phyloP scores from a whole-genome alignment of 2,888 invertebrate genomes.

The Lithophane ornitopus region DNA sequence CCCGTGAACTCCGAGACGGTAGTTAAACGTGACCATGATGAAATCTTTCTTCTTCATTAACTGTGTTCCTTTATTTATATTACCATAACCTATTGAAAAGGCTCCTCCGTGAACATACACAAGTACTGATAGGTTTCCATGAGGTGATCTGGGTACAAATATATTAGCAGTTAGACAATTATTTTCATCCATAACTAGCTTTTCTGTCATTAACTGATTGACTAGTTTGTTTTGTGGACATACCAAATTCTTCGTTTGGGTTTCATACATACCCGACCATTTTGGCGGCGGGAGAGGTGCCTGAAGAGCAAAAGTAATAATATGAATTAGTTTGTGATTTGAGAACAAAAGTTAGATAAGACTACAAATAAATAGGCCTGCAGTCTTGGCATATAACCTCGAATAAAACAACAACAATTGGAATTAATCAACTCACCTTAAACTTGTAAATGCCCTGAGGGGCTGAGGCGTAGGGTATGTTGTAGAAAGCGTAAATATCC shows the following conservation, averaged over 20 bases:
- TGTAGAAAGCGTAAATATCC: conserved; percentile 71
- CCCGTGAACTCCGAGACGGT: background rate
- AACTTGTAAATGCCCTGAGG: conserved; percentile 69
- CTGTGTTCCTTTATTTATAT: conserved; percentile 48
- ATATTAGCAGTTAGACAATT: conserved; percentile 82
- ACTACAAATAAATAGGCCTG: background rate
- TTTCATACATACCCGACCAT: conserved; percentile 68
- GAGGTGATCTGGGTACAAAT: conserved; percentile 76
- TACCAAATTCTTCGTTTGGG: conserved; percentile 65
- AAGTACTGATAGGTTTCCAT: conserved; percentile 68
- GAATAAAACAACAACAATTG: background rate
- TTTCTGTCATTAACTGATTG: background rate
- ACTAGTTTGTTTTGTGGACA: conserved; percentile 67
- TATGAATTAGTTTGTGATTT: background rate
- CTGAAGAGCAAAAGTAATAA: conserved; percentile 59
- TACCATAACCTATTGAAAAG: conserved; percentile 68
- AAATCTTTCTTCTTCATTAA: conserved; percentile 47
- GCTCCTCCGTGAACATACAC: conserved; percentile 75
- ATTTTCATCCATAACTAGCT: conserved; percentile 70
- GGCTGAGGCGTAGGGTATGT: conserved; percentile 76
- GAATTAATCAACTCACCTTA: conserved; percentile 16
- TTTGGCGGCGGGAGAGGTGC: conserved; percentile 71
- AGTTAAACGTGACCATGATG: background rate
- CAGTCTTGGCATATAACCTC: background rate
- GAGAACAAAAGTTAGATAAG: background rate